Percentiles rank a stretch among this genome's conserved stretches.
These are phyloP conservation scores for Cnemophilus loriae DNA, from an alignment of 2,113 vertebrate genomes.

Conservation along the genomic window DNA sequence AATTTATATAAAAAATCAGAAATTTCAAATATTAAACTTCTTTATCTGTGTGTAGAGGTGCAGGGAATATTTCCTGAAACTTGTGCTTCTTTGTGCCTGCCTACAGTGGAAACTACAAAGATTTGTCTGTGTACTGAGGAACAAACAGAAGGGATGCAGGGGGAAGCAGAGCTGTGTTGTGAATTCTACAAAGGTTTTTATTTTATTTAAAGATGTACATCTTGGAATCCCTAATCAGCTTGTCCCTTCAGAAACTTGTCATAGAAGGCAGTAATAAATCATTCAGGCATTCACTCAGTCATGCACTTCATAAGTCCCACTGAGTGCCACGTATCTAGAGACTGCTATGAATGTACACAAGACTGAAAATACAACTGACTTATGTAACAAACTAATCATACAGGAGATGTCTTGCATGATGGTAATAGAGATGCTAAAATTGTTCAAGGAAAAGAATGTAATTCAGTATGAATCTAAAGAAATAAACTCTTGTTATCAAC, in stretches of 20 bases:
- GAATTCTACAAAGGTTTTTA: background rate
- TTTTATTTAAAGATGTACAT: background rate
- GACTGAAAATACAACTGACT: background rate
- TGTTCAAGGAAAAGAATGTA: background rate
- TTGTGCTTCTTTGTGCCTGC: background rate
- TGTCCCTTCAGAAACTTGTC: background rate
- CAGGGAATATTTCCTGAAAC: background rate
- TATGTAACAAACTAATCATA: background rate
- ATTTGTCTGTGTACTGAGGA: background rate
- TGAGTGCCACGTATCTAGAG: background rate
- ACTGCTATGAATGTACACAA: background rate
- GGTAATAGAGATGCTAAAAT: background rate
- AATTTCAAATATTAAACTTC: background rate
- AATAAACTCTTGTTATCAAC: background rate
- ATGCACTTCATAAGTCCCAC: background rate
- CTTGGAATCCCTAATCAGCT: background rate
- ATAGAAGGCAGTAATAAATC: slow-evolving; percentile 13
- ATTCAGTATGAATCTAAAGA: background rate
- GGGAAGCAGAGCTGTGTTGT: background rate
- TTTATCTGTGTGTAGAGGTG: background rate
- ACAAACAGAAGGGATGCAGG: background rate
- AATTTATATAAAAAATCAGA: background rate
- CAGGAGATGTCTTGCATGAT: background rate
- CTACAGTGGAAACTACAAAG: background rate
- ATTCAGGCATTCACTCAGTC: background rate